phyloP scores from a whole-genome alignment of 2,797 vertebrate genomes.

The Dryobates pubescens region DNA sequence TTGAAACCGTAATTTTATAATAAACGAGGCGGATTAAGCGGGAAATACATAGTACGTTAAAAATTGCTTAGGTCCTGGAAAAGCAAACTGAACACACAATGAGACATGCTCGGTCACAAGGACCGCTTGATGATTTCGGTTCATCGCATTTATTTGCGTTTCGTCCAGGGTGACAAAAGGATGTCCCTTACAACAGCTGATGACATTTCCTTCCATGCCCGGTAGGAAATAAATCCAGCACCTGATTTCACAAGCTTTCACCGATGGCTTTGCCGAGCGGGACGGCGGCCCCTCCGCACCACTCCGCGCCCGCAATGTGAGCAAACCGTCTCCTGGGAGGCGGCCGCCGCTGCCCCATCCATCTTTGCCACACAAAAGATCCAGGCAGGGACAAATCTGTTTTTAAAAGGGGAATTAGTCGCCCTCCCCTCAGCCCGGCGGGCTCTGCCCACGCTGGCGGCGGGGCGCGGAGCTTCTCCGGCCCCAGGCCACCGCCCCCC shows the following conservation, averaged over 20 bases:
- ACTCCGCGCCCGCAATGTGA: not conserved
- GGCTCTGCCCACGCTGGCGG: not conserved
- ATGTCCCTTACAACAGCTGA: not conserved
- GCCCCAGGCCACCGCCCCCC: no score
- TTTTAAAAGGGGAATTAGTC: not conserved
- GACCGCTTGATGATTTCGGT: not conserved
- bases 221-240: fast-evolving
- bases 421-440: not conserved
- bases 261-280: not conserved
- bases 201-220: not conserved
- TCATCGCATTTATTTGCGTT: not conserved
- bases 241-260: not conserved
- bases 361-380: not conserved
- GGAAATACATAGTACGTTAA: constrained; percentile 86
- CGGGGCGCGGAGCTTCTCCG: no score
- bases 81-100: constrained; percentile 83
- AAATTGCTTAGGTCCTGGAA: constrained; percentile 81
- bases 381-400: not conserved
- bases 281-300: not conserved
- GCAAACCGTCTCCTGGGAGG: not conserved
- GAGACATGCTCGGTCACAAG: constrained; percentile 73
- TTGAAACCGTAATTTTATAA: constrained; percentile 91
- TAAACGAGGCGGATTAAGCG: constrained; percentile 87
- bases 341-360: not conserved
- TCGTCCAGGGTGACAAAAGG: not conserved